Evolutionary conservation across 2,113 vertebrate genomes (phyloP), one percentile per base, ranked within the genome.

Genomic region (Poeciliopsis turrubarensis): DNA sequence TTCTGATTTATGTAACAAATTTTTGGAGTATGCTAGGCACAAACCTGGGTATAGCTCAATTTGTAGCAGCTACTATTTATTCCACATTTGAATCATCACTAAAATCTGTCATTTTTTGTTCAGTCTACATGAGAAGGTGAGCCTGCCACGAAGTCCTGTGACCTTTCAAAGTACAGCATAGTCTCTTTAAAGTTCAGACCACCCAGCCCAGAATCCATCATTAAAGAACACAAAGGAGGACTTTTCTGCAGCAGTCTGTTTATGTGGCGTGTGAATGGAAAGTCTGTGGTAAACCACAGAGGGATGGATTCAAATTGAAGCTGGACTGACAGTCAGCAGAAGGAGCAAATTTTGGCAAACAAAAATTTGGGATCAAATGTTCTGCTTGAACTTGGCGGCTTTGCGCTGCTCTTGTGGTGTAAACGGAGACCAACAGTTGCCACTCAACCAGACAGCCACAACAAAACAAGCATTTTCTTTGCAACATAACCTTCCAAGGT

Each of bases 91-190:
- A 69, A 41, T 77, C 60, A 73, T 39, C 3, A 1, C 26, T 67
- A 44, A 37, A 70, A n/a, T 51, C 30, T 29, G 19, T 65, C 25
- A 30, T 9, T 5, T 1, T 17, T 65, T 57, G 61, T 62, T 3
- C n/a, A 67, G 67, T 3, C 15, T 1, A 3, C 32, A 27, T 57
- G 13, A 64, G 66, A 44, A 68, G 19, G 64, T 60, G 22, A 27
- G 11, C 34, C 27, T 3, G 31, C 64, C 80, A 60, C 37, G 13
- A 60, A 74, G 9, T 65, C 62, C 67, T 30, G 54, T 65, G 82
- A 90, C 87, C 74, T 91, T 89, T 85, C n/a, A 72, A 30, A 72
- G 57, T 65, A 77, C 66, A 68, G 70, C 39, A 66, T 51, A 8
- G 34, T 63, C 41, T 51, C 60, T 44, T 68, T 68, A 57, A 68